Evolutionary conservation across 2,797 vertebrate species (phyloP), one percentile per base, ranked within the genome.

Genomic region (Philypnodon macrostomus): DNA sequence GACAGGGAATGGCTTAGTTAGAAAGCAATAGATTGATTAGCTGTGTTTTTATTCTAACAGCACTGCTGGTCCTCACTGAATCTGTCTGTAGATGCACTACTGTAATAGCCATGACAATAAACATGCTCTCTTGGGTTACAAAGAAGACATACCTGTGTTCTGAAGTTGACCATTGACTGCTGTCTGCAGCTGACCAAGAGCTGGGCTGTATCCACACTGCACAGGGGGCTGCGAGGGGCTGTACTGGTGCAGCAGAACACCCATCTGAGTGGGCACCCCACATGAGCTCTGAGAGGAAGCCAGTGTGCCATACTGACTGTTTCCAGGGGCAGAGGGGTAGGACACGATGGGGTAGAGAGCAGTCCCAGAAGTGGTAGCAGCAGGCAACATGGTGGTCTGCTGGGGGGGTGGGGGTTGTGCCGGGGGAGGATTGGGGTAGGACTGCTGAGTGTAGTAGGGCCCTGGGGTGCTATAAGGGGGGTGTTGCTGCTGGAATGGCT

Each of bases 321-420:
- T 90, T 59, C 87, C 85, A 42, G 91, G 88, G 1, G 72, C 70
- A 1, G 93, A 85, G 1, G 90, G 89, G 63, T n/a, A n/a, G n/a
- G n/a, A n/a, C n/a, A n/a, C n/a, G n/a, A n/a, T n/a, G n/a, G n/a
- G n/a, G n/a, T 93, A 90, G 5, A 83, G 30, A 14, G 90, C 80
- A 56, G 79, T 77, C 14, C 89, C 88, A 13, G 77, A 63, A 34
- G 81, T 11, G 0, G 79, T 85, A 10, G 73, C 75, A 18, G 69
- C 76, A 0, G 87, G 77, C 85, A 89, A 77, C 33, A 47, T 78
- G 14, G 84, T 90, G 63, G 83, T 90, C 63, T 86, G 89, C 40
- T 83, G 78, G 57, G 90, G 79, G 57, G 88, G 88, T 81, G 87
- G 87, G 88, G 87, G 88, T 67, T 51, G 86, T 13, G 88, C 91